A percentile compares a stretch with the other conserved stretches of the same genome.
phyloP scores from a whole-genome alignment of 2,113 vertebrate genomes.

The Sturnira hondurensis region DNA sequence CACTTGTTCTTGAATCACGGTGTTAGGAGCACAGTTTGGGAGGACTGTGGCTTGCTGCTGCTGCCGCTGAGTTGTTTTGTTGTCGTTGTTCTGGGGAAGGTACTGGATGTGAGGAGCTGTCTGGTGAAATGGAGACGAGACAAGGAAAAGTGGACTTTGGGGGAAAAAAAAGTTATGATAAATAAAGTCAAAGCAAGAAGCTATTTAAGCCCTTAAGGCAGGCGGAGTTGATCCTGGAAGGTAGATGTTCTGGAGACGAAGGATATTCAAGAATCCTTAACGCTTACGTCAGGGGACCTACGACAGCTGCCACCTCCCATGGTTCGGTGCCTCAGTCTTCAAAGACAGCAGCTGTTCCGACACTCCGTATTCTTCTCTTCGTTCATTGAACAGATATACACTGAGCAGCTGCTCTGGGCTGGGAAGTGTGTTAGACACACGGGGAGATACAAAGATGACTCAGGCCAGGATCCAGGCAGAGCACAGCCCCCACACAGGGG shows the following conservation, averaged over 20 bases:
- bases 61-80: too few relatives aligned
- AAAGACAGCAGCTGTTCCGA: slow-evolving; percentile 51
- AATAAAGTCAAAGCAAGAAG: not conserved
- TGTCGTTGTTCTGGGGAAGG: not conserved
- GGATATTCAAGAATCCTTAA: not conserved
- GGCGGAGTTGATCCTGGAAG: not conserved
- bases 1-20: not conserved
- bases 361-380: not conserved
- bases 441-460: slow-evolving; percentile 23
- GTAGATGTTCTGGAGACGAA: not conserved
- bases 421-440: slow-evolving; percentile 55
- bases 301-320: not conserved
- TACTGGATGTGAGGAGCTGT: not conserved
- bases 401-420: slow-evolving; percentile 50
- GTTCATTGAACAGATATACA: slow-evolving; percentile 54
- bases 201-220: not conserved
- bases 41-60: not conserved
- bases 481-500: not conserved
- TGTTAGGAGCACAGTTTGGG: not conserved
- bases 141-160: not conserved
- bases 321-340: slow-evolving; percentile 32
- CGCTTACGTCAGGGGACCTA: not conserved
- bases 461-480: not conserved
- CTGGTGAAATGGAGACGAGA: not conserved
- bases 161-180: not conserved